Base-by-base conservation (phyloP, 2,113 vertebrate genomes). In the Eurypyga helias region DNA sequence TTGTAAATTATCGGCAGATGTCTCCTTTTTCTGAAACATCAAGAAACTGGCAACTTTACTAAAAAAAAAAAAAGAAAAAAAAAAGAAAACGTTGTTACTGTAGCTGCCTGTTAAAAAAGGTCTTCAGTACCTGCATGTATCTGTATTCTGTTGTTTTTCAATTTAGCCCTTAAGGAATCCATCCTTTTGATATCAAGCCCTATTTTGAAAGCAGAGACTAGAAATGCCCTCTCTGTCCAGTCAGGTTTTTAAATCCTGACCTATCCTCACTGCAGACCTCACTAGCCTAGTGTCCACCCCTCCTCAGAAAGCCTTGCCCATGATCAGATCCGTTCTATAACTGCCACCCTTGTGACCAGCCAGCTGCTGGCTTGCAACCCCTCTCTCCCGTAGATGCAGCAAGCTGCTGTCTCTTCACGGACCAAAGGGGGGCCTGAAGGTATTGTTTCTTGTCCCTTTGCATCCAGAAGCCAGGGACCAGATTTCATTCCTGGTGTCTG, bases 21-120 rank as follows among this genome's bases (percentile, higher is more conserved):
- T 76, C 83, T 93, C 52, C 0, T 77, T 87, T 89, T 77, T 80
- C 65, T 90, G 69, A 95, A 79, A 71, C 45, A 23, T 76, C 49
- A 86, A 77, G 69, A 88, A 97, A 79, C 87, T 91, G 81, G 83
- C 77, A 84, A 61, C 69, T 87, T 89, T 84, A 45, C 66, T 83
- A 31, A 29, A 24, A 31, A 24, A 43, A 73, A 34, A 65, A 49
- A 52, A 26, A 13, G 34, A 73, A 34, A 65, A 49, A 52, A 26
- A 13, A 38, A n/a, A 36, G 14, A 81, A 67, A 17, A 23, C 90
- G 33, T 45, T 72, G 16, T 86, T 93, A 81, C n/a, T 25, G 31
- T 55, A 45, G 43, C 58, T 88, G 36, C 38, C 38, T 33, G 38
- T 70, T 45, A 90, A 87, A 81, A 80, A 34, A 78, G 86, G 36